Conservation (phyloP, 2,888 invertebrate genomes). For the Nemotelus nigrinus region DNA sequence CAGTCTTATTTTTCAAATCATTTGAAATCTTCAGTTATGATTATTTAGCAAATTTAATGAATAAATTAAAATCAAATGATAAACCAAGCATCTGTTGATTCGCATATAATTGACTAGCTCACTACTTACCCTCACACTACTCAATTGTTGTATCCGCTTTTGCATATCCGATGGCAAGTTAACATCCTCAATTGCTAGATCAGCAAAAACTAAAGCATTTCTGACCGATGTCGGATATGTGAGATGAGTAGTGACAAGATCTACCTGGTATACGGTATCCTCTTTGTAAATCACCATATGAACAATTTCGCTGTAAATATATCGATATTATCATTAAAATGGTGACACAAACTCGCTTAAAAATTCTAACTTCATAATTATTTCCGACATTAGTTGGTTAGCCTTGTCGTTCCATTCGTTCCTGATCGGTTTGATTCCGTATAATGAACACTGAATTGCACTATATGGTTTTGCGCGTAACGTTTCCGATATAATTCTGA, state of each 20-base stretch:
- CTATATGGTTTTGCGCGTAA: conserved; percentile 66
- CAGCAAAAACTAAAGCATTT: conserved; percentile 63
- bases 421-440: conserved; percentile 68
- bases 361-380: conserved; percentile 69
- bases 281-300: conserved; percentile 55
- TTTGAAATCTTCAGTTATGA: background rate
- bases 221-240: conserved; percentile 62
- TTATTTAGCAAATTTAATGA: too few species aligned
- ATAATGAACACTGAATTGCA: conserved; percentile 70
- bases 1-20: background rate
- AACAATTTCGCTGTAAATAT: conserved; percentile 54
- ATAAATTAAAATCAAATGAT: too few species aligned
- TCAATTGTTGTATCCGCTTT: conserved; percentile 24
- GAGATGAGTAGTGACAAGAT: conserved; percentile 60
- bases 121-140: conserved; percentile 21
- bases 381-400: conserved; percentile 68
- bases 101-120: background rate
- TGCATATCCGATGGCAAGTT: conserved; percentile 12
- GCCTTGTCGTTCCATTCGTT: conserved; percentile 69
- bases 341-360: background rate
- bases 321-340: background rate
- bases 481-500: conserved; percentile 66
- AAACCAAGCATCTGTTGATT: too few species aligned
- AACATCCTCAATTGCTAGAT: conserved; percentile 55
- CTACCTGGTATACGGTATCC: conserved; percentile 62